Evolutionary conservation across 2,113 vertebrate genomes (phyloP).

Genomic region (Odocoileus virginianus): DNA sequence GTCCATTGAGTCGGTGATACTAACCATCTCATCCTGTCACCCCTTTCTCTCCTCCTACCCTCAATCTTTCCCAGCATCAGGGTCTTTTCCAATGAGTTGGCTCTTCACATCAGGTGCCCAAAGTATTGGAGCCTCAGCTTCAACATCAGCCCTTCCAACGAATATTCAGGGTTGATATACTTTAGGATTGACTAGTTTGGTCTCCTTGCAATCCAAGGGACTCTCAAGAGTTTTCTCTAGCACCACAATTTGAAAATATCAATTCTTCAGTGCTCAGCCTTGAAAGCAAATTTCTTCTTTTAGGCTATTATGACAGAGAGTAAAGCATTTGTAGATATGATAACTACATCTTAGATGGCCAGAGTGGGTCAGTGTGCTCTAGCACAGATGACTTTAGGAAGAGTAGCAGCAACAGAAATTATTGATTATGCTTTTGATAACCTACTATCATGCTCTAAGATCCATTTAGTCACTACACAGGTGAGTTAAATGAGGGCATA

Average conservation of each 20-base stretch:
- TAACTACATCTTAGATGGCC: not conserved
- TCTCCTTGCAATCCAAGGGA: not conserved
- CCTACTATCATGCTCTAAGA: not conserved
- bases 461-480: not conserved
- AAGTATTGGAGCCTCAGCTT: not conserved
- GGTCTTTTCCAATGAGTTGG: not conserved
- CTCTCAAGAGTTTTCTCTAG: not conserved
- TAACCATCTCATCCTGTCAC: not conserved
- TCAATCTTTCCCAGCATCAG: not conserved
- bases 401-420: not conserved
- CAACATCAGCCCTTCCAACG: not conserved
- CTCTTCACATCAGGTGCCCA: not conserved
- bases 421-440: not conserved
- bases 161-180: not conserved
- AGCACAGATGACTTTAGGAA: not conserved
- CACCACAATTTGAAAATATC: not conserved
- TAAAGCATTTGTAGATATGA: not conserved
- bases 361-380: not conserved
- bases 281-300: constrained; percentile 24
- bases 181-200: not conserved
- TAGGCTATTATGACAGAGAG: not conserved
- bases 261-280: not conserved
- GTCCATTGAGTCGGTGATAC: not conserved
- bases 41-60: not conserved
- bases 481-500: not conserved